Evolutionary conservation across 2,797 vertebrate species (phyloP).

Genomic region (Antrozous pallidus): DNA sequence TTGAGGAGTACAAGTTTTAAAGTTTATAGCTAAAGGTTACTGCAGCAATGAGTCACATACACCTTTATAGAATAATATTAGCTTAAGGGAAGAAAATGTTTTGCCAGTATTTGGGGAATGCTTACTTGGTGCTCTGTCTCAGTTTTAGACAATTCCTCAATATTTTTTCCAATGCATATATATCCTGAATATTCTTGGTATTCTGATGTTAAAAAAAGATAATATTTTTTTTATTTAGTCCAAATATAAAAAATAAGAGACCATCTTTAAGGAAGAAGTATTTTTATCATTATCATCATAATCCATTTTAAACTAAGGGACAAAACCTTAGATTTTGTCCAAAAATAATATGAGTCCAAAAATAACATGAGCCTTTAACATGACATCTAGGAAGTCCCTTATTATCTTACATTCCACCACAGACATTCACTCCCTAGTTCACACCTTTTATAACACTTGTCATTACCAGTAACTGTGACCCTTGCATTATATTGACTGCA

Average conservation of each 20-base stretch:
- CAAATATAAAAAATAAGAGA: background rate
- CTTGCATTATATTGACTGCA: background rate
- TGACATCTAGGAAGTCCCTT: background rate
- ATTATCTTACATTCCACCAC: background rate
- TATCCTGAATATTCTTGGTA: conserved; percentile 86
- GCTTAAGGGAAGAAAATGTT: conserved; percentile 20
- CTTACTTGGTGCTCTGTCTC: conserved; percentile 89
- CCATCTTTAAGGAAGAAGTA: background rate
- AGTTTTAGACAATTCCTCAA: conserved; percentile 85
- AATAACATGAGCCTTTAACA: background rate
- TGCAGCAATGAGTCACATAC: background rate
- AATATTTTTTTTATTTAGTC: conserved; percentile 23
- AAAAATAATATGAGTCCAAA: background rate
- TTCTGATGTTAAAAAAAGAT: conserved; percentile 82
- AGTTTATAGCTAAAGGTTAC: background rate
- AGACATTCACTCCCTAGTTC: background rate
- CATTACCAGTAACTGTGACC: background rate
- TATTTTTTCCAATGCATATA: conserved; percentile 87
- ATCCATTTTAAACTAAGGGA: background rate
- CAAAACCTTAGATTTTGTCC: background rate
- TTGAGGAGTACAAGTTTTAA: background rate
- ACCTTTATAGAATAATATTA: background rate
- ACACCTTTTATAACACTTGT: background rate
- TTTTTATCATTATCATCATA: background rate
- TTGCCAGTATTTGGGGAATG: conserved; percentile 29